Evolutionary conservation across 2,113 vertebrate species (phyloP), one percentile per base, ranked within the genome.

Genomic region (Ceyx margarethae): DNA sequence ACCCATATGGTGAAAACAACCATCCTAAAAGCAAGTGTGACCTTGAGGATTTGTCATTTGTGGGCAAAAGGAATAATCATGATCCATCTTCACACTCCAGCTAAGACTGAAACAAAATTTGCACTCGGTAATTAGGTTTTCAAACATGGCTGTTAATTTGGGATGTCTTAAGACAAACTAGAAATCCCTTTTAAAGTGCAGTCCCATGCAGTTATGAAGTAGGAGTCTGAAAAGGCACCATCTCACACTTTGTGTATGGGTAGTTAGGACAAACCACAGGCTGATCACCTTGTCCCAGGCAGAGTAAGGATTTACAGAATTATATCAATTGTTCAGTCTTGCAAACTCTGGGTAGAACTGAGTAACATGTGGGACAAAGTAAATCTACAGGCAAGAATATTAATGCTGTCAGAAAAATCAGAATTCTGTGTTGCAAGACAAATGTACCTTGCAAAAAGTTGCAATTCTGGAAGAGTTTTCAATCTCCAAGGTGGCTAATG

Each of bases 1-100:
- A 43, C 17, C 37, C 0, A 0, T 19, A 10, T 1, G 3, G 28
- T 56, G 48, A 81, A 50, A 88, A 48, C 0, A 0, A 15, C 33
- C 48, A 26, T 16, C 60, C 43, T 64, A 67, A 48, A 80, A 89
- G 29, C 9, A 61, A 20, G 50, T 0, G 1, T 76, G 58, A 75
- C 71, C 46, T 82, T 83, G 71, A 53, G 64, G 29, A 20, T 78
- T 72, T 91, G 85, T n/a, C 37, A 20, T 68, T 21, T 69, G 5
- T 37, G 28, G 61, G 8, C 64, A 51, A 45, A 81, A 51, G 26
- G 46, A 66, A 57, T n/a, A 46, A 16, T 76, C 78, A 25, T 1
- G 0, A 51, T 77, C 74, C 5, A 1, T 82, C 54, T 80, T 66
- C 71, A 42, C 10, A 3, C 5, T 69, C 37, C 67, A 87, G 75